Evolutionary conservation across 2,113 vertebrate species (phyloP).

Genomic region (Sander lucioperca): DNA sequence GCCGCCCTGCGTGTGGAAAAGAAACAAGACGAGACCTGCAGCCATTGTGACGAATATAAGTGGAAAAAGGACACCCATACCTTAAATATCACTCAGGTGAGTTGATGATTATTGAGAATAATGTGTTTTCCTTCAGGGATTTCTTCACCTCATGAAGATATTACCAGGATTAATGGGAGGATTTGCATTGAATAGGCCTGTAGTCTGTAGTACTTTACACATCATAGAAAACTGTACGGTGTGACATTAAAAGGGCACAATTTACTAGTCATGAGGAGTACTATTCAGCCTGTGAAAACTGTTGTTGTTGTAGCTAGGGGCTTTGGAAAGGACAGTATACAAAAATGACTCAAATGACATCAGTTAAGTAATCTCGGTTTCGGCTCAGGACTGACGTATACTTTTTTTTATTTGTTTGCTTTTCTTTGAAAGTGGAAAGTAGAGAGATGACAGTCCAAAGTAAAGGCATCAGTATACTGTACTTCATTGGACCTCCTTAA

Average conservation of each 20-base stretch:
- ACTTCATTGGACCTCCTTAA: background rate
- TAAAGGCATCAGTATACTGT: background rate
- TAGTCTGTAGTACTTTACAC: background rate
- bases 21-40: slow-evolving; percentile 50
- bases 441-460: background rate
- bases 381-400: background rate
- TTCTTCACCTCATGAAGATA: background rate
- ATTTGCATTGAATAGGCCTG: background rate
- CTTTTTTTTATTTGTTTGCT: background rate
- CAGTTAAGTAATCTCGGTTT: background rate
- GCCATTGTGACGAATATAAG: background rate
- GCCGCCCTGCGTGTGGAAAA: background rate
- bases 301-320: background rate
- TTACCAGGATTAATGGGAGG: background rate
- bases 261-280: background rate
- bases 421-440: background rate
- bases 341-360: background rate
- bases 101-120: slow-evolving; percentile 30
- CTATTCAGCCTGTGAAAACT: background rate
- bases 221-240: background rate
- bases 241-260: background rate
- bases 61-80: slow-evolving; percentile 18
- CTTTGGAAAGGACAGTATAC: background rate
- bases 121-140: slow-evolving; percentile 17
- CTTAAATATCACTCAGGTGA: slow-evolving; percentile 29